Conservation (phyloP, 2,113 vertebrate genomes). For the Carassius auratus region DNA sequence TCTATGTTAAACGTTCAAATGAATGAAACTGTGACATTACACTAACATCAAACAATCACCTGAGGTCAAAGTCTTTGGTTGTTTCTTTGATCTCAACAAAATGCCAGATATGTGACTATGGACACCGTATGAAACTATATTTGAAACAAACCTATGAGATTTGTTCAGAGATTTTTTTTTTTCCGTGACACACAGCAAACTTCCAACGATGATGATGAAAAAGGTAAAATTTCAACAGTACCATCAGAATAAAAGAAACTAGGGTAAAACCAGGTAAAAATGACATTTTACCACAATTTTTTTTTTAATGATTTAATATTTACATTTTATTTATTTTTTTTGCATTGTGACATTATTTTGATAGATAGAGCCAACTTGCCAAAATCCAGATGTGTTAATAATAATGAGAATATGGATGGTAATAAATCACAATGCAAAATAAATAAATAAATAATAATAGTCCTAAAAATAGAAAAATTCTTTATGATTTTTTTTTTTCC, state of each 20-base stretch:
- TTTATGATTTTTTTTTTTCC: neutral
- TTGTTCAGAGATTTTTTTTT: neutral
- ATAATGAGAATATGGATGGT: neutral
- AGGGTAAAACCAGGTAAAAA: neutral
- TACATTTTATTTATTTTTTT: too few species aligned
- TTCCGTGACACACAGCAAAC: neutral
- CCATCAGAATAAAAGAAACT: neutral
- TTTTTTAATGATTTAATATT: too few species aligned
- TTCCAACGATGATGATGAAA: neutral
- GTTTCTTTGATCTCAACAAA: neutral
- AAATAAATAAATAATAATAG: neutral
- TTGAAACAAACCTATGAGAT: too few species aligned
- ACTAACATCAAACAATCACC: constrained; percentile 6
- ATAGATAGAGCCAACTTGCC: neutral
- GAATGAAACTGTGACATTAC: neutral
- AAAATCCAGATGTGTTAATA: neutral
- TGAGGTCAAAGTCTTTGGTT: constrained; percentile 20
- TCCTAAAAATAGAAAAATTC: neutral
- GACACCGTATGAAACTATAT: neutral
- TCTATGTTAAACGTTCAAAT: neutral
- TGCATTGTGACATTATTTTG: too few species aligned
- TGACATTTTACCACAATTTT: neutral
- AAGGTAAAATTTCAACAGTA: neutral
- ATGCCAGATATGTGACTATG: neutral
- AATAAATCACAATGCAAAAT: neutral